Evolutionary conservation across 2,113 vertebrate species (phyloP).

Genomic region (Neopipo cinnamomea): DNA sequence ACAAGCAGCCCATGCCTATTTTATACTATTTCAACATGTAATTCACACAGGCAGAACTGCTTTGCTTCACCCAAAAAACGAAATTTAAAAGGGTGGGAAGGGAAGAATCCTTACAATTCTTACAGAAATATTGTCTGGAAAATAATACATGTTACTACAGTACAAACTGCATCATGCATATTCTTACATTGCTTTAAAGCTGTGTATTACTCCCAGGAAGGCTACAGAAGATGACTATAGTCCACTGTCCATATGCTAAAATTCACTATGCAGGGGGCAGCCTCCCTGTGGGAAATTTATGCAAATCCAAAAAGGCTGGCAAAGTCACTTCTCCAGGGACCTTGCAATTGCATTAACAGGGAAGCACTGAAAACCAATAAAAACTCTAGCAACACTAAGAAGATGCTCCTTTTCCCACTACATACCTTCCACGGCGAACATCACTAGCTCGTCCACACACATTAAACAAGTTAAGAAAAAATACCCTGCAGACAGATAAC

Average conservation of each 20-base stretch:
- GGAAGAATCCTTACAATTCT: neutral
- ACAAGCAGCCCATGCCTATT: neutral
- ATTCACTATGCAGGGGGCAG: neutral
- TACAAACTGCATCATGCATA: neutral
- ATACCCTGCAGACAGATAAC: neutral
- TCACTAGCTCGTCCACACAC: neutral
- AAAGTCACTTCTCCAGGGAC: neutral
- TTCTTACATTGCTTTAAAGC: neutral
- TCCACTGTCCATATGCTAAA: neutral
- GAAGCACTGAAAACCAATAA: neutral
- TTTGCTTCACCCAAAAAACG: neutral
- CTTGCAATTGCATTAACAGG: neutral
- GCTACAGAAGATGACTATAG: neutral
- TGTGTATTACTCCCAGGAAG: neutral
- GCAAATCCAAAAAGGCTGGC: neutral
- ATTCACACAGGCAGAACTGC: neutral
- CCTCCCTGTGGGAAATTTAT: neutral
- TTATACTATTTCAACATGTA: neutral
- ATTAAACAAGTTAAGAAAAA: neutral
- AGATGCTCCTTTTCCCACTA: neutral
- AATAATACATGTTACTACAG: neutral
- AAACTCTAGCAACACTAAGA: neutral
- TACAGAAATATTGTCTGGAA: neutral
- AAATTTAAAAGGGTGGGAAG: neutral
- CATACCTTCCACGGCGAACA: accelerated